Base-by-base conservation (phyloP, 2,113 vertebrate genomes). In the Prionailurus bengalensis region DNA sequence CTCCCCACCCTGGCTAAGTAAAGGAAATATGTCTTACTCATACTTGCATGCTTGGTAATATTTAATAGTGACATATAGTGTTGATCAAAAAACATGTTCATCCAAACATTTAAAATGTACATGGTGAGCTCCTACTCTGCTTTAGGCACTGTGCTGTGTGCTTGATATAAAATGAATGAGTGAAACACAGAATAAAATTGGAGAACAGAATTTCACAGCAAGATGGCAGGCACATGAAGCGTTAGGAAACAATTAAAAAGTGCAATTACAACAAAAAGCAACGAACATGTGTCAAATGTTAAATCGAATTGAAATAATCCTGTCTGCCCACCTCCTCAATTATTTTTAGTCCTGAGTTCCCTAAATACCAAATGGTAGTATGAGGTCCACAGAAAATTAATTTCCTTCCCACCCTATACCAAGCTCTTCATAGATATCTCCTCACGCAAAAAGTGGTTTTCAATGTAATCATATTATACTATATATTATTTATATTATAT, bases 281-380 rank as follows among this genome's bases (percentile, higher is more conserved):
- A 92, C 76, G 68, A 66, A 71, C 66, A 65, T 92, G 33, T 93
- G 53, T 89, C 82, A 92, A 92, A 55, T 89, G 82, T 71, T 94
- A 79, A 97, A 96, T 8, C 61, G 73, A 78, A 87, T 71, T 89
- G 58, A 94, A 96, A 84, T 88, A 91, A 95, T 92, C 23, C 33
- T 79, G n/a, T 68, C 53, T 93, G 31, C 45, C 76, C 13, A 68
- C 48, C 23, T 97, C 36, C 63, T n/a, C 39, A 88, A 73, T 94
- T 74, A 81, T 39, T 71, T 73, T 82, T 39, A 94, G 65, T 70
- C 21, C 45, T 90, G 21, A 82, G 61, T 90, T 92, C 51, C 27
- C 42, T 82, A 66, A 94, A 89, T 82, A 94, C 29, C 5, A 96
- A 82, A 92, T 70, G 66, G 16, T 76, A 3, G 9, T 23, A 12